These are phyloP conservation scores for Phanerotoma sp. DNA, from an alignment of 2,888 invertebrate species.

Conservation along the genomic window DNA sequence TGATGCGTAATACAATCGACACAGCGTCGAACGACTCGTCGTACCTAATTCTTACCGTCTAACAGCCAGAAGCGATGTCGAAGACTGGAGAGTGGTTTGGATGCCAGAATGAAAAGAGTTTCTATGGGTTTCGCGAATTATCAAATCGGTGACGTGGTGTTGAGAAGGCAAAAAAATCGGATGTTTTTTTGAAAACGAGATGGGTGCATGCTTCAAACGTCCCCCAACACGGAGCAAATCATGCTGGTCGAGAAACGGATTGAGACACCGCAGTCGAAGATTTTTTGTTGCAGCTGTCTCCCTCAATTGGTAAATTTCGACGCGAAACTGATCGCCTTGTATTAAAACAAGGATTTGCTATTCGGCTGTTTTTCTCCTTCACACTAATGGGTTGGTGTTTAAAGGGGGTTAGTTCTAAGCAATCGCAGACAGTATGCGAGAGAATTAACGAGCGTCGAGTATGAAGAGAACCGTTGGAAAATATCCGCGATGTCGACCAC, in stretches of 20 bases:
- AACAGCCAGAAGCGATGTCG: constrained; percentile 20
- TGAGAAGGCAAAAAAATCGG: constrained; percentile 23
- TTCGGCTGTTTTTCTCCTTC: not conserved
- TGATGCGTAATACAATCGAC: constrained; percentile 16
- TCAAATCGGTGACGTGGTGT: constrained; percentile 25
- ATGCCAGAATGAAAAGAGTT: constrained; percentile 18
- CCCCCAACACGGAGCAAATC: constrained; percentile 24
- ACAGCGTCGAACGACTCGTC: constrained; percentile 17
- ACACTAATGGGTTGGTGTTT: constrained; percentile 1
- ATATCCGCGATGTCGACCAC: constrained; percentile 4
- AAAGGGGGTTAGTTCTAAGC: not conserved
- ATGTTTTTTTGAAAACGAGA: constrained; percentile 17
- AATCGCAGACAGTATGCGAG: constrained; percentile 17
- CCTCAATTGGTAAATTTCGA: constrained; percentile 1
- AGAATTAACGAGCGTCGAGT: constrained; percentile 15
- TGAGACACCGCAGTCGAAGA: constrained; percentile 16
- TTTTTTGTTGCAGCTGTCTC: constrained; percentile 9
- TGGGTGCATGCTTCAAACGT: constrained; percentile 14
- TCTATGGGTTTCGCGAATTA: constrained; percentile 20
- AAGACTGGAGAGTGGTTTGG: constrained; percentile 18
- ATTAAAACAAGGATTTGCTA: constrained; percentile 6
- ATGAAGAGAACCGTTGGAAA: constrained; percentile 16
- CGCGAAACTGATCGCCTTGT: constrained; percentile 9
- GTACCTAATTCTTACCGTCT: too few species aligned
- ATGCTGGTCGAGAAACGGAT: constrained; percentile 20